phyloP scores from a whole-genome alignment of 2,888 invertebrate species.

The Monochamus alternatus region DNA sequence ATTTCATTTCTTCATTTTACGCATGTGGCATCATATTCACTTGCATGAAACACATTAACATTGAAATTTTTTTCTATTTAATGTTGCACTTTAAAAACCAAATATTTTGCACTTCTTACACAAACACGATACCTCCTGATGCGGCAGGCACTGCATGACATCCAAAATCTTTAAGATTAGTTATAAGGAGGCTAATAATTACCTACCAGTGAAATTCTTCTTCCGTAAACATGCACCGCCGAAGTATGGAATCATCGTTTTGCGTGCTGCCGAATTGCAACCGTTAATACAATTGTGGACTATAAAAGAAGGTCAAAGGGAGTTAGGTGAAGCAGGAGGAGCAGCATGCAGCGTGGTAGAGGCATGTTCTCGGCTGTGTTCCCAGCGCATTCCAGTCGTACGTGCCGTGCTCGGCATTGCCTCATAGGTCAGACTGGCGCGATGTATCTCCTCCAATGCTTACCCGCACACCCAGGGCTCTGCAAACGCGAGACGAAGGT shows the following conservation, averaged over 20 bases:
- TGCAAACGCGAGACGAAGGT: slow-evolving; percentile 54
- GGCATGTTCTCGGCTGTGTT: slow-evolving; percentile 49
- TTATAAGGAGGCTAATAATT: no score
- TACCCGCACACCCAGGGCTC: slow-evolving; percentile 39
- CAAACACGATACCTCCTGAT: no score
- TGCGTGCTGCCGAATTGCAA: slow-evolving; percentile 23
- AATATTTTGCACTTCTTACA: no score
- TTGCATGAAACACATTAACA: no score
- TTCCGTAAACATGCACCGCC: neutral
- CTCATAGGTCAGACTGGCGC: slow-evolving; percentile 59
- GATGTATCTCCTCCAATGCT: slow-evolving; percentile 50
- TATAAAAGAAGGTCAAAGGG: slow-evolving; percentile 52
- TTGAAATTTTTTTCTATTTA: no score
- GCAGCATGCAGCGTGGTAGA: slow-evolving; percentile 38
- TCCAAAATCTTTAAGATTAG: no score
- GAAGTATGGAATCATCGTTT: slow-evolving; percentile 15
- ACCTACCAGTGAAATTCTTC: neutral
- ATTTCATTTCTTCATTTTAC: no score
- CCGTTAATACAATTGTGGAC: slow-evolving; percentile 35
- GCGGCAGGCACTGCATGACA: no score
- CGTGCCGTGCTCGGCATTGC: slow-evolving; percentile 56
- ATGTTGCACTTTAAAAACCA: no score
- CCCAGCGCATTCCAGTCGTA: slow-evolving; percentile 58
- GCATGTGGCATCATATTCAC: no score
- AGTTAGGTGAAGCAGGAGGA: slow-evolving; percentile 42